Evolutionary conservation across 35 echinoderm and acorn worm genomes (phyloP), one percentile per base, ranked within the genome.

Genomic region (Lytechinus pictus): DNA sequence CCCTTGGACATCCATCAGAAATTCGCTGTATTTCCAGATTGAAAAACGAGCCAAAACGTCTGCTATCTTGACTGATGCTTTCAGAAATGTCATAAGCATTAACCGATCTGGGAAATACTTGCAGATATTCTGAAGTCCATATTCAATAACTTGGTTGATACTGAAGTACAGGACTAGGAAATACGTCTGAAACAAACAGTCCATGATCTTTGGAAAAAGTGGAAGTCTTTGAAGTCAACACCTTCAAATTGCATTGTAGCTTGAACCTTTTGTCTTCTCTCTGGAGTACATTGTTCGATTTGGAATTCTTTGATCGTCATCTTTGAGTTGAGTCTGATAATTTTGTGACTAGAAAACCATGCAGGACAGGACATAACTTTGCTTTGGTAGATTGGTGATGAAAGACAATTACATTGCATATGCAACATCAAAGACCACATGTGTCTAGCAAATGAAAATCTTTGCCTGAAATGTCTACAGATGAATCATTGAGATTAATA

Each of bases 11-110:
- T 7, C n/a, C 6, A 79, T 79, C 66, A 79, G 66, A 79, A 79
- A 79, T 79, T 79, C 4, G 66, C 66, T 79, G 16, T 79, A 8
- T 79, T 79, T 79, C n/a, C 66, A 16, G 6, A 7, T 24, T 79
- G 3, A 79, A 24, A 7, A 79, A 79, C 66, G 66, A 79, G 66
- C 66, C 66, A 79, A 79, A 19, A 79, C 19, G 66, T 79, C 66
- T 79, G 66, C 66, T 79, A 79, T 79, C 16, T 79, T 79, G 66
- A 79, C 66, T 79, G 66, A 79, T 79, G 66, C 66, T 79, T 19
- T 8, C 16, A 79, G 19, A 19, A 16, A 24, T 24, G n/a, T 24
- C 19, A 24, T 24, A 16, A 79, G 66, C 66, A 79, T 79, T 16
- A 79, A 79, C 19, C n/a, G 21, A 24, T 79, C 19, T 79, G 66